These are phyloP conservation scores for Lasiurus borealis DNA, from an alignment of 2,113 vertebrate species.

Conservation along the genomic window DNA sequence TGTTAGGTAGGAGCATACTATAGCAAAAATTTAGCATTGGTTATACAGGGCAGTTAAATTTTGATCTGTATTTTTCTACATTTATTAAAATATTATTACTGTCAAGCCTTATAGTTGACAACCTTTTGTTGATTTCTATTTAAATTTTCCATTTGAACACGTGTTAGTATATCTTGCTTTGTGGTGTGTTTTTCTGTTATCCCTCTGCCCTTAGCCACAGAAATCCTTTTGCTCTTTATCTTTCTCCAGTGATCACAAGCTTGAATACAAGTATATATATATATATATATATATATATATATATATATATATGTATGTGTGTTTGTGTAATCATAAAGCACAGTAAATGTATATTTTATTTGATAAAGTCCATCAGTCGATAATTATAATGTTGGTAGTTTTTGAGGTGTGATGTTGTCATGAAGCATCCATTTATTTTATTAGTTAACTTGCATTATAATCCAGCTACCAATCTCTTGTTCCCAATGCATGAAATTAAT, in stretches of 20 bases:
- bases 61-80: constrained; percentile 47
- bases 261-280: not conserved
- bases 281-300: not conserved
- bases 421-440: constrained; percentile 24
- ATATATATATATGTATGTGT: not conserved
- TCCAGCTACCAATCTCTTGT: not conserved
- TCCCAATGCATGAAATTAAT: constrained; percentile 7
- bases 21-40: not conserved
- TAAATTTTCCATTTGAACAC: constrained; percentile 30
- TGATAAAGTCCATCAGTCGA: not conserved
- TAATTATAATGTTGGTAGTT: not conserved
- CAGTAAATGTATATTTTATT: not conserved
- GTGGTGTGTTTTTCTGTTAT: not conserved
- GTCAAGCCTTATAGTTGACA: not conserved
- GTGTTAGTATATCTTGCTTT: not conserved
- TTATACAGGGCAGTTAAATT: not conserved
- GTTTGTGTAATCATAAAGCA: constrained; percentile 22
- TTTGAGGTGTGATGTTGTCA: not conserved
- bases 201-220: not conserved
- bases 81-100: constrained; percentile 35
- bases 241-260: not conserved
- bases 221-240: constrained; percentile 19
- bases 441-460: constrained; percentile 7
- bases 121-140: constrained; percentile 28
- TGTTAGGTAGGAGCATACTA: not conserved